phyloP scores from a whole-genome alignment of 2,888 invertebrate genomes.

The Tipula lateralis region DNA sequence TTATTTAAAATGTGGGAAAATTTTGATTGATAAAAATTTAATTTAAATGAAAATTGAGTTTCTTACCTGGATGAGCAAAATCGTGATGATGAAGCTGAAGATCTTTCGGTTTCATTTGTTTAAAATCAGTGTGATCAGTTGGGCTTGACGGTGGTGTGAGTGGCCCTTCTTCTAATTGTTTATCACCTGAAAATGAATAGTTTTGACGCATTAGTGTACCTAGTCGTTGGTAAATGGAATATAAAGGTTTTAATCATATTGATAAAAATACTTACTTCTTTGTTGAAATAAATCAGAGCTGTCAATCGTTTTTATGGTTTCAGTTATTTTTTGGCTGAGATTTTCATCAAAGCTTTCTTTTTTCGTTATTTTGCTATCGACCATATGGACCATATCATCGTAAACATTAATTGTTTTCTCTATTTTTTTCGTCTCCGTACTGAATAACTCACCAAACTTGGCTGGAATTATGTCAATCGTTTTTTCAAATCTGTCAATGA shows the following conservation, averaged over 20 bases:
- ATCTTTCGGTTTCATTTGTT: not conserved
- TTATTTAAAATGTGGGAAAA: not conserved
- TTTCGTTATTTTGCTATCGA: not conserved
- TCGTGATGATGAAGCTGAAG: not conserved
- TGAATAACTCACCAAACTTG: not conserved
- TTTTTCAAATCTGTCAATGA: not conserved
- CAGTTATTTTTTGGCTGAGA: not conserved
- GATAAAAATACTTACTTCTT: not conserved
- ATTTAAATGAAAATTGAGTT: not conserved
- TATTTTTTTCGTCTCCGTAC: not conserved
- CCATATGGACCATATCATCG: not conserved
- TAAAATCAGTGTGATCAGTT: not conserved
- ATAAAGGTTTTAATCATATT: not conserved
- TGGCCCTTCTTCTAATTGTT: not conserved
- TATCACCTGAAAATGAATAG: not conserved
- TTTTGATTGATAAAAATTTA: not conserved
- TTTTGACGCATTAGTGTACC: not conserved
- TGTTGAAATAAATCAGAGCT: not conserved
- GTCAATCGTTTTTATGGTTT: not conserved
- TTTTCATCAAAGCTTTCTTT: not conserved
- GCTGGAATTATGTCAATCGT: not conserved
- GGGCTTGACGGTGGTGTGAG: constrained; percentile 35
- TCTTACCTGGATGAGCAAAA: constrained; percentile 20
- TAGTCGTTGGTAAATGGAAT: not conserved
- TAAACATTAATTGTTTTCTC: not conserved